Evolutionary conservation across 2,113 vertebrate genomes (phyloP).

Genomic region (Nymphicus hollandicus): DNA sequence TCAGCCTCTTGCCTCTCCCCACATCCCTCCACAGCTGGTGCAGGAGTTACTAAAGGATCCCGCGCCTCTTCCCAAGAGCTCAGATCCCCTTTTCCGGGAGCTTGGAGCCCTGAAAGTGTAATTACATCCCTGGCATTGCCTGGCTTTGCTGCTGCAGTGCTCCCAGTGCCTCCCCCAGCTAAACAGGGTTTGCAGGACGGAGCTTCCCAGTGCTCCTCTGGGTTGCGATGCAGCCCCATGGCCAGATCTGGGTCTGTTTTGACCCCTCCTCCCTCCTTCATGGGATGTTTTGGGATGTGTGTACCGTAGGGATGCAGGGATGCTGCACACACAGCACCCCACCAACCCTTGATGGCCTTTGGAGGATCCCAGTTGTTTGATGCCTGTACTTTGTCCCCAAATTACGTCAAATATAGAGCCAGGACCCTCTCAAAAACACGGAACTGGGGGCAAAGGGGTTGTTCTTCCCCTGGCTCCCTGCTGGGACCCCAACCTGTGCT

Average conservation of each 20-base stretch:
- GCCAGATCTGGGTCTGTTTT: not conserved
- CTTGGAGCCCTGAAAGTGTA: not conserved
- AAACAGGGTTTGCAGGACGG: not conserved
- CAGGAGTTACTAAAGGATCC: not conserved
- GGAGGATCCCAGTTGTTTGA: not conserved
- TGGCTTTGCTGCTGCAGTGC: not conserved
- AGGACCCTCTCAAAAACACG: not conserved
- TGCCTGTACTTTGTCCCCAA: accelerated
- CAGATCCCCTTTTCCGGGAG: not conserved
- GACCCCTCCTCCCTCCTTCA: accelerated
- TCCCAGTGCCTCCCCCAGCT: not conserved
- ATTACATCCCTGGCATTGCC: not conserved
- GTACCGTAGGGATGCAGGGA: not conserved
- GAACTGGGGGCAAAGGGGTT: accelerated
- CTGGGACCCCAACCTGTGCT: not conserved
- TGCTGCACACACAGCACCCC: accelerated
- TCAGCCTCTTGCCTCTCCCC: not conserved
- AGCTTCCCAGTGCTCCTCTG: not conserved
- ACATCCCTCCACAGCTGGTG: not conserved
- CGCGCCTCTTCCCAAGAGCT: not conserved
- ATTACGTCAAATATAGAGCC: accelerated
- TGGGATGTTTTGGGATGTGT: not conserved
- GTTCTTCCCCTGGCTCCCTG: accelerated
- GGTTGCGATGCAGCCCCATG: not conserved
- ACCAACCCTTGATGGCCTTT: accelerated